Conservation (phyloP, 2,888 invertebrate species). For the Harpalus rubripes region DNA sequence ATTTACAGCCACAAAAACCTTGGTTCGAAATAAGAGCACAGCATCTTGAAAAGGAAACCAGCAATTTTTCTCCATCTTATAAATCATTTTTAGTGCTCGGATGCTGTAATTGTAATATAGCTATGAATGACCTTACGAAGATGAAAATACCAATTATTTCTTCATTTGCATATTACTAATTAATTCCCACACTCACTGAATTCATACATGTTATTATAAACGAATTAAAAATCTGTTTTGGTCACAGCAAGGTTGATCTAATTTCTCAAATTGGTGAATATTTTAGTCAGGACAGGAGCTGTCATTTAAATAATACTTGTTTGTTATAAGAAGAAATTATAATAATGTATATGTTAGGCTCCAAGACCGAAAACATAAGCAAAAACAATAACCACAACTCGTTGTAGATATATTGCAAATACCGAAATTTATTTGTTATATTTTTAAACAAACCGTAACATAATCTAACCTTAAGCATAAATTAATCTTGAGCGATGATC, state of each 20-base stretch:
- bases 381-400: too few species aligned
- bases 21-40: slow-evolving; percentile 21
- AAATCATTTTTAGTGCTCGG: slow-evolving; percentile 34
- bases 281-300: neutral
- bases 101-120: slow-evolving; percentile 39
- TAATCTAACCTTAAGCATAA: too few species aligned
- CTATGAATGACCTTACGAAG: slow-evolving; percentile 18
- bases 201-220: slow-evolving; percentile 51
- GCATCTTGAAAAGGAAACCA: slow-evolving; percentile 39
- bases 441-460: too few species aligned
- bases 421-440: too few species aligned
- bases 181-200: slow-evolving; percentile 29
- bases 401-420: too few species aligned
- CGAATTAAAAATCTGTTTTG: slow-evolving; percentile 46
- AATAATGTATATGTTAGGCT: too few species aligned
- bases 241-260: slow-evolving; percentile 2
- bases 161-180: slow-evolving; percentile 44
- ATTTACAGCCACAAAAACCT: slow-evolving; percentile 38
- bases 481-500: too few species aligned
- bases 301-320: neutral
- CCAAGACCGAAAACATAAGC: too few species aligned
- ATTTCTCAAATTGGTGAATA: slow-evolving; percentile 17
- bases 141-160: slow-evolving; percentile 39
- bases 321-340: neutral
- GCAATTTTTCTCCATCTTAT: slow-evolving; percentile 11